Evolutionary conservation across 2,797 vertebrate species (phyloP).

Genomic region (Periophthalmus magnuspinnatus): DNA sequence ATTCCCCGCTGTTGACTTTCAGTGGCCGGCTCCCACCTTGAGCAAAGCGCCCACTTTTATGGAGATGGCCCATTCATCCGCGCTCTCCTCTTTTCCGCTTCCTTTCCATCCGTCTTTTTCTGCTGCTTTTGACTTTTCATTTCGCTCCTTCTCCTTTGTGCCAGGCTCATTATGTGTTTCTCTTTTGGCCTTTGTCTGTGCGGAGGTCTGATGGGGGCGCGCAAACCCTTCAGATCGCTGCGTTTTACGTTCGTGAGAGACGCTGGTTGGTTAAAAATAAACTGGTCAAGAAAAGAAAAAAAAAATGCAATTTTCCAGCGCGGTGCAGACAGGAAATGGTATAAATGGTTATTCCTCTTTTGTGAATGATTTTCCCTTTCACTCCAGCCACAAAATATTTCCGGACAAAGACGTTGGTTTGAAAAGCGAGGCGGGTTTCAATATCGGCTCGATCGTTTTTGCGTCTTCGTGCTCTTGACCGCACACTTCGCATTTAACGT

Average conservation of each 20-base stretch:
- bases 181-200: constrained; percentile 20
- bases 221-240: constrained; percentile 4
- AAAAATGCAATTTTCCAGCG: neutral
- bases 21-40: constrained; percentile 52
- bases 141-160: constrained; percentile 29
- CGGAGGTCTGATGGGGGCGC: constrained; percentile 18
- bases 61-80: constrained; percentile 51
- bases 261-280: constrained; percentile 2
- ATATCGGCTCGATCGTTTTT: neutral
- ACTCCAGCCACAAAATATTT: neutral
- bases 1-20: constrained; percentile 62
- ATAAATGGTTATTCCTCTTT: neutral
- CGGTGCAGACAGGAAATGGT: neutral
- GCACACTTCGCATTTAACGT: neutral
- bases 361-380: neutral
- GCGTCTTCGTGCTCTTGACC: neutral
- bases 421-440: neutral
- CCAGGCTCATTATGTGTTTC: constrained; percentile 47
- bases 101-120: constrained; percentile 30
- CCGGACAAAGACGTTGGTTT: neutral
- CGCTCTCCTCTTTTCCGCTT: constrained; percentile 29
- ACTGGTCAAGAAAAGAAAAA: neutral
- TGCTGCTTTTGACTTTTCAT: constrained; percentile 43
- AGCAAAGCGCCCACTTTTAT: constrained; percentile 58
- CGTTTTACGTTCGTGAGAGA: constrained; percentile 3